phyloP scores from a whole-genome alignment of 2,888 invertebrate genomes.

The Sclerodermus sp. region DNA sequence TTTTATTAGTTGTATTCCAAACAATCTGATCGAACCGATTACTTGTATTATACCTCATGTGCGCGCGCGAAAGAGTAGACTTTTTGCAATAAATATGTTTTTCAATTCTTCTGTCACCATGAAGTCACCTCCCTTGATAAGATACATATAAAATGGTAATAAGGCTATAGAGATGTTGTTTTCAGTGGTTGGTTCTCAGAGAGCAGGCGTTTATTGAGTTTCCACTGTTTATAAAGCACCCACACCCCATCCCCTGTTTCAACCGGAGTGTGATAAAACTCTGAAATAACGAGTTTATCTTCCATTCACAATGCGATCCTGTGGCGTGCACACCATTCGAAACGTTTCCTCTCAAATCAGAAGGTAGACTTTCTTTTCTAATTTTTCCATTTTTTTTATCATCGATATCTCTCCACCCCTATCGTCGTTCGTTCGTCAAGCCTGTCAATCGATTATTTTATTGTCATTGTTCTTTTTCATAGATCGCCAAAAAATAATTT shows the following conservation, averaged over 20 bases:
- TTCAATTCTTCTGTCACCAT: too few species aligned
- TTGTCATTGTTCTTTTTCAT: background rate
- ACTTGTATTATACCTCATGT: too few species aligned
- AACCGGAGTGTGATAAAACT: constrained; percentile 32
- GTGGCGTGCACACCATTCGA: constrained; percentile 19
- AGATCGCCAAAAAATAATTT: constrained; percentile 16
- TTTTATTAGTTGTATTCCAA: too few species aligned
- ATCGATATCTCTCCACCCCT: too few species aligned
- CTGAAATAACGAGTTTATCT: constrained; percentile 44
- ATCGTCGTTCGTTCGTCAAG: too few species aligned
- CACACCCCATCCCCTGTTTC: constrained; percentile 13
- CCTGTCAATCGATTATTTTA: background rate
- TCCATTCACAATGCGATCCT: constrained; percentile 32
- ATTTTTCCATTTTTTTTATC: too few species aligned
- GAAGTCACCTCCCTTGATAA: too few species aligned
- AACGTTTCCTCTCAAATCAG: constrained; percentile 11
- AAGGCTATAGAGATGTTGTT: constrained; percentile 2
- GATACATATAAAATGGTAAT: too few species aligned
- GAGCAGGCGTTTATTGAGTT: constrained; percentile 34
- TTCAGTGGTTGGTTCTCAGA: constrained; percentile 11
- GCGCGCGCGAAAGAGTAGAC: too few species aligned
- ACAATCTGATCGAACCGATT: too few species aligned
- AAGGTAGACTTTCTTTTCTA: too few species aligned
- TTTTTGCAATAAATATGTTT: too few species aligned
- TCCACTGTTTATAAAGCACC: constrained; percentile 34